phyloP scores from a whole-genome alignment of 1,140 invertebrate species.

The Meteorus sp. region DNA sequence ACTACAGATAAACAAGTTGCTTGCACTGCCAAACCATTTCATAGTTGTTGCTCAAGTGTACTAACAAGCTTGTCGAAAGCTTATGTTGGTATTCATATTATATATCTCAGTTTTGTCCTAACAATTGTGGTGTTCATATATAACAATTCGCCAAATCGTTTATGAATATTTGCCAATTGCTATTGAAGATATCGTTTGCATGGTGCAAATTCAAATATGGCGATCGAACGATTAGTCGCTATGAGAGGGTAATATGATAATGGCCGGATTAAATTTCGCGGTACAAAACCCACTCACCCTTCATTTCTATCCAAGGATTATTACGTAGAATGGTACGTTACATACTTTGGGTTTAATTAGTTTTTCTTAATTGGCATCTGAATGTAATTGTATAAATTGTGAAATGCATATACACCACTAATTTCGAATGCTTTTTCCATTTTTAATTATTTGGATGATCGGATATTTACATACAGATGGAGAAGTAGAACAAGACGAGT shows the following conservation, averaged over 20 bases:
- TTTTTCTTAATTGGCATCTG: constrained; percentile 32
- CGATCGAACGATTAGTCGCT: constrained; percentile 28
- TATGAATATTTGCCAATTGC: constrained; percentile 3
- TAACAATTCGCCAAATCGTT: not conserved
- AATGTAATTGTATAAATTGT: constrained; percentile 31
- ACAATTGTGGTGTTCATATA: not conserved
- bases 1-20: too few relatives aligned
- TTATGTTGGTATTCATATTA: too few relatives aligned
- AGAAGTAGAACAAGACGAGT: too few relatives aligned
- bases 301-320: constrained; percentile 24
- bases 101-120: not conserved
- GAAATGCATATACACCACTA: constrained; percentile 11
- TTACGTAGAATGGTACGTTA: constrained; percentile 21
- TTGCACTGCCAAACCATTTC: too few relatives aligned
- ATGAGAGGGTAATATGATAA: constrained; percentile 31
- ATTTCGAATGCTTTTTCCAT: not conserved
- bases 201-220: constrained; percentile 19
- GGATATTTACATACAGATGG: not conserved
- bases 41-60: too few relatives aligned
- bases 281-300: too few relatives aligned
- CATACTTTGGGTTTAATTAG: constrained; percentile 26
- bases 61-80: too few relatives aligned
- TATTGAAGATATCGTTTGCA: constrained; percentile 18
- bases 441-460: not conserved
- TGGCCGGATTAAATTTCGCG: constrained; percentile 29